These are phyloP conservation scores for Harpegnathos saltator DNA, from an alignment of 1,140 invertebrate species.

Conservation along the genomic window DNA sequence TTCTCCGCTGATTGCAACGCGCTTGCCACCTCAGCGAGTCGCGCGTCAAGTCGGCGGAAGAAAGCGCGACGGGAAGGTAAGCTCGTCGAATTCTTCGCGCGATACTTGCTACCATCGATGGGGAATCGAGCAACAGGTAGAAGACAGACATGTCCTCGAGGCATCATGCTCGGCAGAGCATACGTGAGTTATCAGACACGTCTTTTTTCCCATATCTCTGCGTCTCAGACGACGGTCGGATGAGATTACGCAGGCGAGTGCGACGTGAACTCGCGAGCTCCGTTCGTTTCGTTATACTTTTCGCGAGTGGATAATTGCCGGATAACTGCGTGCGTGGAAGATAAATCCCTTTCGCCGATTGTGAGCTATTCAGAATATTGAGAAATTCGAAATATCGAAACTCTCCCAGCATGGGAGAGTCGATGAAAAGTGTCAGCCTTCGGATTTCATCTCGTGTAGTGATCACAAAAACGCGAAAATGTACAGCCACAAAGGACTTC, in stretches of 20 bases:
- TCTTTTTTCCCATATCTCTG: constrained; percentile 67
- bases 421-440: no score
- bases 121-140: constrained; percentile 82
- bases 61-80: constrained; percentile 20
- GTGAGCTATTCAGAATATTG: not conserved
- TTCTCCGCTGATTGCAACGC: no score
- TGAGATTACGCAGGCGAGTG: constrained; percentile 2
- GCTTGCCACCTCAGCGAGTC: not conserved
- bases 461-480: no score
- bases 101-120: constrained; percentile 69
- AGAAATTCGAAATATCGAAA: no score
- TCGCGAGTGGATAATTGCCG: not conserved
- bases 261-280: not conserved
- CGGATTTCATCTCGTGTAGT: no score
- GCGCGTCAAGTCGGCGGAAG: not conserved
- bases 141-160: constrained; percentile 78
- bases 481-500: no score
- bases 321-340: no score
- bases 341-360: not conserved
- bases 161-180: constrained; percentile 74
- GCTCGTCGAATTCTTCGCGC: constrained; percentile 72
- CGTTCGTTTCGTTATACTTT: not conserved
- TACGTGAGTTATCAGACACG: constrained; percentile 79
- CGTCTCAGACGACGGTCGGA: not conserved
- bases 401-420: no score